Evolutionary conservation across 2,797 vertebrate species (phyloP).

Genomic region (Spondyliosoma cantharus): DNA sequence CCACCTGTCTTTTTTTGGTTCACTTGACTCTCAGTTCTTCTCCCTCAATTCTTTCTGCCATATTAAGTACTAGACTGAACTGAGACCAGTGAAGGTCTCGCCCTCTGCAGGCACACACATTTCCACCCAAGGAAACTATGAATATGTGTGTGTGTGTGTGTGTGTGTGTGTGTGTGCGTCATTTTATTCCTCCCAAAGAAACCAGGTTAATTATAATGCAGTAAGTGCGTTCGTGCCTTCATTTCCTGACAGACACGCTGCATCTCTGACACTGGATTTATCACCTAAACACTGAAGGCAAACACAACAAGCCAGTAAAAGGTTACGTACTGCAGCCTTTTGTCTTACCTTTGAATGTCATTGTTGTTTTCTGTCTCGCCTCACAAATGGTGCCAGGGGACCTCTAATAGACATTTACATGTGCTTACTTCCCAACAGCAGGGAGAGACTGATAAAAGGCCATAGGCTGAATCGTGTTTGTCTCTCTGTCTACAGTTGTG

Average conservation of each 20-base stretch:
- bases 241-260: constrained; percentile 1
- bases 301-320: constrained; percentile 42
- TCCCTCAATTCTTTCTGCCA: constrained; percentile 32
- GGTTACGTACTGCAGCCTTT: constrained; percentile 49
- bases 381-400: constrained; percentile 44
- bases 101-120: constrained; percentile 27
- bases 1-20: not conserved
- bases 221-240: not conserved
- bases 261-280: constrained; percentile 12
- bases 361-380: constrained; percentile 54
- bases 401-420: constrained; percentile 47
- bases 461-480: constrained; percentile 14
- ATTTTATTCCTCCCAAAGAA: constrained; percentile 24
- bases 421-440: constrained; percentile 35
- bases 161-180: not conserved
- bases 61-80: constrained; percentile 36
- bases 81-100: constrained; percentile 38
- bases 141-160: constrained; percentile 1
- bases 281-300: constrained; percentile 20
- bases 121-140: constrained; percentile 34
- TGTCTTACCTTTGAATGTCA: constrained; percentile 64
- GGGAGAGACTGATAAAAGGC: constrained; percentile 46
- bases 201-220: constrained; percentile 42
- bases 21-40: not conserved
- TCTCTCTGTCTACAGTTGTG: constrained; percentile 8